Evolutionary conservation across 2,113 vertebrate species (phyloP).

Genomic region (Suncus etruscus): DNA sequence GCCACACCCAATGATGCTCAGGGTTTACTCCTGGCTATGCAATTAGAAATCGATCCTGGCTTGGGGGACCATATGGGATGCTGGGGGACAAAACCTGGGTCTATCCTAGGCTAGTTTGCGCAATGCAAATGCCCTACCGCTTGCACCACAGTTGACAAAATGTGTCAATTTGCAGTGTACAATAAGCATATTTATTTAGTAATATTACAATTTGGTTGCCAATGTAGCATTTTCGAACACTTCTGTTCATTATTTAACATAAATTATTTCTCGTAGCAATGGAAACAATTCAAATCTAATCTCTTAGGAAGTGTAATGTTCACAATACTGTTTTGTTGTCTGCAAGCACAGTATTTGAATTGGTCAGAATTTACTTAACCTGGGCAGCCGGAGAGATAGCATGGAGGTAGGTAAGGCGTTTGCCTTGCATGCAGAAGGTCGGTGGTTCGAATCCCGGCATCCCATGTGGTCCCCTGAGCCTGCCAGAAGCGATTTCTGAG

Average conservation of each 20-base stretch:
- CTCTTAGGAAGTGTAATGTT: not conserved
- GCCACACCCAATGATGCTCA: too few relatives aligned
- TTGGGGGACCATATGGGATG: too few relatives aligned
- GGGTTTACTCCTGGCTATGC: too few relatives aligned
- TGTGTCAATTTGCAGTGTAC: not conserved
- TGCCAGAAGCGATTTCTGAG: too few relatives aligned
- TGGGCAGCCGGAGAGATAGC: not conserved
- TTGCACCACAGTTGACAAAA: not conserved
- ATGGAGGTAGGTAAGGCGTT: too few relatives aligned
- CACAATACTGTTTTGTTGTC: not conserved
- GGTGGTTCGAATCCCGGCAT: too few relatives aligned
- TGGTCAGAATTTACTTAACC: not conserved
- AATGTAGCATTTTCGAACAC: not conserved
- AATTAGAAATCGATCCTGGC: too few relatives aligned
- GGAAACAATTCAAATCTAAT: not conserved
- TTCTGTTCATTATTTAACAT: not conserved
- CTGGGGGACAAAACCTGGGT: too few relatives aligned
- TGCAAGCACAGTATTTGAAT: not conserved
- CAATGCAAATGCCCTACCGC: too few relatives aligned
- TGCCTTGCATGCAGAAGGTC: too few relatives aligned
- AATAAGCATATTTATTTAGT: not conserved
- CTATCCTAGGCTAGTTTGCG: too few relatives aligned
- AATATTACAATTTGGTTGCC: not conserved
- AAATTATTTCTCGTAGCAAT: not conserved
- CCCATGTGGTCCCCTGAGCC: too few relatives aligned